Base-by-base conservation (phyloP, 1,140 invertebrate genomes). In the Cotesia glomerata region DNA sequence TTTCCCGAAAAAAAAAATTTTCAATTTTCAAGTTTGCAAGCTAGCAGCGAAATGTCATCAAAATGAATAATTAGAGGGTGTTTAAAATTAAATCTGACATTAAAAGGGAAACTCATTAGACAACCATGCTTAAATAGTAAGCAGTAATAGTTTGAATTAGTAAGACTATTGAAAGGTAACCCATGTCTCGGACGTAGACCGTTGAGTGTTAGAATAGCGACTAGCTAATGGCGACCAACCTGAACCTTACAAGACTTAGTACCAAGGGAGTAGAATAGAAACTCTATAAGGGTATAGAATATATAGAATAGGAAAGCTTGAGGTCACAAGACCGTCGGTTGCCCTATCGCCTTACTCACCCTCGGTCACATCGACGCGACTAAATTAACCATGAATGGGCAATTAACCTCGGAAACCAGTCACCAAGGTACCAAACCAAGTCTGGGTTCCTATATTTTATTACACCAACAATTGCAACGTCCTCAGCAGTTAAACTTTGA, bases 381-480 rank as follows among this genome's bases (percentile, higher is more conserved):
- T 83, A 82, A 84, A 85, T 87, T 87, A 85, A 82, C 80, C 78
- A 82, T 86, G 85, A 87, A 86, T 84, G 82, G 78, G 81, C 83
- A 86, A 87, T 87, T 85, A 86, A 85, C 82, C 80, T 82, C 78
- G 75, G 73, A 63, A 63, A 58, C 14, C 56, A 58, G 16, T 18
- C n/a, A 54, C 9, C n/a, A n/a, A 45, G 39, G 5, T 45, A 45
- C 39, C 52, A 14, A 54, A 54, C 52, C 52, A 54, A 5, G 52
- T 54, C 16, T n/a, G 16, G 52, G 11, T 54, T 16, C 11, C 16
- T 45, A 7, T 7, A 45, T 45, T 45, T 45, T 45, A 45, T 45
- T 45, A 9, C 39, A 5, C 39, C 39, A 45, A 45, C 39, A 45
- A 45, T 45, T 45, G 39, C 7, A 45, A 45, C 8, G 39, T 45